Base-by-base conservation (phyloP, 2,888 invertebrate species). In the Pyralis farinalis region DNA sequence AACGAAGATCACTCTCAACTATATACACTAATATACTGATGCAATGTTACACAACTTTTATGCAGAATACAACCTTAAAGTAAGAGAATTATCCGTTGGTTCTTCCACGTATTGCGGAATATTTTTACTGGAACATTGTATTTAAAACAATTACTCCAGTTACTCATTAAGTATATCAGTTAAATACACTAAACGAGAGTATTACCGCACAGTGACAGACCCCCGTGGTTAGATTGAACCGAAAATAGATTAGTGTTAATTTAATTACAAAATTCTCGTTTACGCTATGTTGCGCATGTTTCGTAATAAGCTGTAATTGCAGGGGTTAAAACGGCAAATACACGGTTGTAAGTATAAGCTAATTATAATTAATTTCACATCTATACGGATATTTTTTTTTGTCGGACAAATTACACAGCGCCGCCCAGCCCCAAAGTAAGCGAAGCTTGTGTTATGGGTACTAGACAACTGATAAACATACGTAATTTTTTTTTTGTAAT, bases 61-160 rank as follows among this genome's bases (percentile, higher is more conserved):
- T 36, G 16, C 12, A 29, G 20, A 28, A 34, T 12, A 10, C 34
- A 9, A 7, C 21, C 10, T 22, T 34, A 11, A 22, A 2, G 7
- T 5, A 25, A 5, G 12, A 11, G 8, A 12, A 22, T 8, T 25
- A 8, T 10, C 22, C 34, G 22, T 22, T 20, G n/a, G 25, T n/a
- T 11, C 22, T 34, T 34, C 34, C 34, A 25, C 11, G 34, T 34
- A 25, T 34, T 34, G 25, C 34, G 20, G 34, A 34, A 25, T 10
- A 25, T 25, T 25, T 22, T 7, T 33, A 12, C 33, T 33, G 22
- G 8, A 34, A 25, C 20, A 22, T 11, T 21, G 20, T 20, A 25
- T 7, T 4, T 25, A 7, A 34, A 34, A 25, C 12, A 21, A 22
- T 12, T 34, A 25, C 7, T 34, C 25, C 25, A 34, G 22, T 34